A percentile compares a stretch with the other conserved stretches of the same genome.
Evolutionary conservation across 2,797 vertebrate genomes (phyloP).

Genomic region (Chelidonichthys spinosus): DNA sequence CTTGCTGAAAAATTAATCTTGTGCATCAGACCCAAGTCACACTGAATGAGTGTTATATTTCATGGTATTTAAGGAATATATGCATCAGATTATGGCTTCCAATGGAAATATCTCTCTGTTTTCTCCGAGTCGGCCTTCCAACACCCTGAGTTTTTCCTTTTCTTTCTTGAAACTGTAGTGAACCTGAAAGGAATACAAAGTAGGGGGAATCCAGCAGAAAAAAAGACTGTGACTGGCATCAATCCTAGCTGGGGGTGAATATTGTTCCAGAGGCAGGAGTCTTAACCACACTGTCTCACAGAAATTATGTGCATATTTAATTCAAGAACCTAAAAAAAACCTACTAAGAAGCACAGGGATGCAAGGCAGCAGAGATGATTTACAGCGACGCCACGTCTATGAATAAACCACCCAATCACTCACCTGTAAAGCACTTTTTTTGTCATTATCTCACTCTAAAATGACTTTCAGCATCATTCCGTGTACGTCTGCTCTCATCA

Average conservation of each 20-base stretch:
- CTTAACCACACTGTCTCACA: conserved; percentile 59
- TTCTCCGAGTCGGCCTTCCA: conserved; percentile 34
- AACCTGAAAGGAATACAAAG: conserved; percentile 75
- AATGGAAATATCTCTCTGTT: conserved; percentile 14
- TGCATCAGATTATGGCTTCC: not conserved
- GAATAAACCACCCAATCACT: conserved; percentile 11
- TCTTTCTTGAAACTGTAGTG: conserved; percentile 65
- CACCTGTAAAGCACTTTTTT: conserved; percentile 20
- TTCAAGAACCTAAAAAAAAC: conserved; percentile 42
- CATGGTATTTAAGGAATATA: conserved; percentile 14
- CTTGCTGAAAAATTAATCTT: conserved; percentile 38
- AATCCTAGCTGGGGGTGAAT: conserved; percentile 72
- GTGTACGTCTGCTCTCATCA: conserved; percentile 28
- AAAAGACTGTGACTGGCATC: conserved; percentile 64
- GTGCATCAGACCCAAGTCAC: conserved; percentile 6
- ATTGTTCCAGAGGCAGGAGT: conserved; percentile 56
- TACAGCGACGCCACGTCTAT: conserved; percentile 14
- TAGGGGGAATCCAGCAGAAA: conserved; percentile 67
- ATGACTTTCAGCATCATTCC: conserved; percentile 29
- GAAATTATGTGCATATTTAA: conserved; percentile 72
- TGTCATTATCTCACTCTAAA: conserved; percentile 32
- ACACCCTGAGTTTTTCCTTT: conserved; percentile 49
- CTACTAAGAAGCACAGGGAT: conserved; percentile 34
- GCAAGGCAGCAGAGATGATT: conserved; percentile 30
- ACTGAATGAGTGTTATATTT: conserved; percentile 1